These are phyloP conservation scores for Acrocera orbiculus DNA, from an alignment of 2,888 invertebrate genomes.

Conservation along the genomic window DNA sequence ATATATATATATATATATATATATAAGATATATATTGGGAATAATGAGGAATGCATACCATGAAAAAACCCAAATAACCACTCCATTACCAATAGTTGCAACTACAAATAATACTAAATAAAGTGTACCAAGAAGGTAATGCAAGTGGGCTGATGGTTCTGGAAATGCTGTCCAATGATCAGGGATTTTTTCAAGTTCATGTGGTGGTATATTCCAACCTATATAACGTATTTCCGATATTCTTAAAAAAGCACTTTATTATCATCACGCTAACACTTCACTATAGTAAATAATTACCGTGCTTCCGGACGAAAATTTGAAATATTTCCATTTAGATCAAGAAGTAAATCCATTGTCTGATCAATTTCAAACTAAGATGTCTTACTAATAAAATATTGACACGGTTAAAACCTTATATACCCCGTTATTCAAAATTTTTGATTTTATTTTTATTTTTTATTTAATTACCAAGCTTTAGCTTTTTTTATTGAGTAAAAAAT, in stretches of 20 bases:
- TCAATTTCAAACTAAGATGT: no score
- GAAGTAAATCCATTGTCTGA: no score
- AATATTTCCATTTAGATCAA: no score
- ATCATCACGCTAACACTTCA: not conserved
- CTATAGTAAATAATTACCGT: conserved; percentile 4
- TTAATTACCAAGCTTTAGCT: no score
- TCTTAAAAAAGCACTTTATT: conserved; percentile 6
- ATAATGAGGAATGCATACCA: no score
- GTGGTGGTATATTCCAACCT: conserved; percentile 61
- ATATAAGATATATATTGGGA: no score
- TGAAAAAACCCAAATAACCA: conserved; percentile 68
- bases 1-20: no score
- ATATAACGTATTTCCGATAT: conserved; percentile 34
- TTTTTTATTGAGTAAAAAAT: no score
- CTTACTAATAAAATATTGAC: no score
- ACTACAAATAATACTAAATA: conserved; percentile 58
- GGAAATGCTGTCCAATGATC: conserved; percentile 66
- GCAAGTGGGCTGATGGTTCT: conserved; percentile 65
- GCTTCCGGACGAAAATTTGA: conserved; percentile 12
- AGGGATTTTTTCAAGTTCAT: conserved; percentile 57
- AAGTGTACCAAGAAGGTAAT: conserved; percentile 59
- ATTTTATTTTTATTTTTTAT: no score
- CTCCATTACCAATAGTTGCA: conserved; percentile 61
- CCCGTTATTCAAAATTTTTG: no score
- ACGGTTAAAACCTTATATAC: no score